Conservation (phyloP, 1,140 invertebrate genomes). For the Brachionus sp. region DNA sequence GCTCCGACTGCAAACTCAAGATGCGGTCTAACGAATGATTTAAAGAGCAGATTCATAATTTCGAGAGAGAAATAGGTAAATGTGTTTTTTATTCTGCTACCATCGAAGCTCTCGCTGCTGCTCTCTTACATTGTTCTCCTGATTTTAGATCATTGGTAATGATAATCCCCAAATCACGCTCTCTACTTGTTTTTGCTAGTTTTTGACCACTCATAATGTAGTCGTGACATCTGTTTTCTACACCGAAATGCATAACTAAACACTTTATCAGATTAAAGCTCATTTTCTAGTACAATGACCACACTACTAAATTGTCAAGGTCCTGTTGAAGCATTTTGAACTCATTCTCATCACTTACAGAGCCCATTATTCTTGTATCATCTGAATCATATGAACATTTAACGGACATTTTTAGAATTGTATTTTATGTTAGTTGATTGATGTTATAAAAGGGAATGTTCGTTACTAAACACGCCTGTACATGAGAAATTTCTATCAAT, state of each 20-base stretch:
- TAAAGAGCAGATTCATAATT: background rate
- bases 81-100: background rate
- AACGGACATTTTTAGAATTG: too few species aligned
- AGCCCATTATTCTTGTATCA: background rate
- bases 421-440: too few species aligned
- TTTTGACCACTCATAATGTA: background rate
- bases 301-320: background rate
- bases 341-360: background rate
- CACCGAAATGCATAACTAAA: background rate
- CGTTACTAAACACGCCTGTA: too few species aligned
- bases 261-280: too few species aligned
- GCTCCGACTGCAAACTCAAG: background rate
- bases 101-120: background rate
- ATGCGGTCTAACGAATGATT: background rate
- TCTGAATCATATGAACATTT: too few species aligned
- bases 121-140: background rate
- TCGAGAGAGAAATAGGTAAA: background rate
- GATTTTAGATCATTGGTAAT: background rate
- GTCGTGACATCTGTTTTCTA: background rate
- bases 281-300: too few species aligned
- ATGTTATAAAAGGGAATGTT: too few species aligned
- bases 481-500: too few species aligned
- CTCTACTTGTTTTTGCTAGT: background rate
- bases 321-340: background rate
- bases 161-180: background rate